Evolutionary conservation across 2,797 vertebrate genomes (phyloP), one percentile per base, ranked within the genome.

Genomic region (Rousettus madagascariensis): DNA sequence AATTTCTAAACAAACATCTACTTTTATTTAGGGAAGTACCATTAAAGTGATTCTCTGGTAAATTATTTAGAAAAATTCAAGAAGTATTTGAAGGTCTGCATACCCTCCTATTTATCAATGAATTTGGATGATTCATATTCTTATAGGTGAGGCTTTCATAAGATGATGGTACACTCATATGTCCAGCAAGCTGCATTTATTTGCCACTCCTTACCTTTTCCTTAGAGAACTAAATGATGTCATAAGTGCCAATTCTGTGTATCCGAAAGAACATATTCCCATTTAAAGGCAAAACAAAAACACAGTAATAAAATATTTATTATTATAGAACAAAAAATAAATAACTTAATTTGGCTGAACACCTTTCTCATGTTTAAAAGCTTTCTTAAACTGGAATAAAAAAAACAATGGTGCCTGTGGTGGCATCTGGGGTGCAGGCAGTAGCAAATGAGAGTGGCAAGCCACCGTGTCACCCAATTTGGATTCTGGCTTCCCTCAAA

Each of bases 401-500:
- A 61, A 49, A 49, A 71, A 49, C 16, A 49, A 49, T 49, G 49
- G 15, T 5, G 49, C 49, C 16, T 49, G 13, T 49, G 49, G 13
- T 49, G 49, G 15, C 15, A 49, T 15, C 49, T 49, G 49, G 15
- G 49, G 4, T 49, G 15, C 16, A 49, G 49, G 49, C 49, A 17
- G 49, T 17, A 16, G 15, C 49, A 49, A 49, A 49, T 49, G 49
- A 49, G 59, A 91, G 24, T 92, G n/a, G 71, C 69, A 92, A 94
- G 53, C 24, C 65, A 75, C 71, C 2, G 2, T 57, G 69, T 91
- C 80, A 65, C 55, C 53, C 71, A 85, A 0, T 87, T 90, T 94
- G 77, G 53, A 91, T 88, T 63, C 92, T 96, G 85, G 61, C 91
- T 95, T 95, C 57, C 46, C 89, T 92, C 92, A 80, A 55, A 94